phyloP scores from a whole-genome alignment of 1,140 invertebrate species.

The Samia ricini region DNA sequence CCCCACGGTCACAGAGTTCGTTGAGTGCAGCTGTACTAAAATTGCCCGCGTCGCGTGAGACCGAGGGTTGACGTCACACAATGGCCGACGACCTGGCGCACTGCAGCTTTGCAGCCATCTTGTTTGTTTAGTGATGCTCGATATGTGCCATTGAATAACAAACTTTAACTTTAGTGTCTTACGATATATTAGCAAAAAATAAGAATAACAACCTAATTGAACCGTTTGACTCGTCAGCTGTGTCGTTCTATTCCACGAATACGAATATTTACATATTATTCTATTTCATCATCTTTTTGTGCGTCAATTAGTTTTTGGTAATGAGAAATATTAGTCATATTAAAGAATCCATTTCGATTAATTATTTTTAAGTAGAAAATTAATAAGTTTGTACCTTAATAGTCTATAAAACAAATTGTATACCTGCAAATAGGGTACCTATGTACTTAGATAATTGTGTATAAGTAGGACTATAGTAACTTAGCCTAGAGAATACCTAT shows the following conservation, averaged over 20 bases:
- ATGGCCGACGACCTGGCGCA: conserved; percentile 13
- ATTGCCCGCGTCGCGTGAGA: conserved; percentile 14
- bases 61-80: conserved; percentile 18
- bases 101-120: conserved; percentile 12
- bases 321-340: background rate
- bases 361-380: too few species aligned
- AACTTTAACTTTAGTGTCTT: background rate
- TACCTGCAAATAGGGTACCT: too few species aligned
- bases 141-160: background rate
- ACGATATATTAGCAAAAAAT: background rate
- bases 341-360: too few species aligned
- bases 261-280: too few species aligned
- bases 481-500: too few species aligned
- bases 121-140: background rate
- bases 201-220: background rate
- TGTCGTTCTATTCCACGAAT: background rate
- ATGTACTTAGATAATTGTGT: too few species aligned
- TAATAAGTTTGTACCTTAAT: too few species aligned
- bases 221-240: background rate
- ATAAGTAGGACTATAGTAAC: too few species aligned
- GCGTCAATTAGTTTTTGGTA: background rate
- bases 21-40: conserved; percentile 17
- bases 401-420: too few species aligned
- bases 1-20: conserved; percentile 12
- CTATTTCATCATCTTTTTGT: background rate